Percentiles rank a stretch among this genome's conserved stretches.
Evolutionary conservation across 64 coral and sea anemone genomes (phyloP).

Genomic region (Orbicella faveolata): DNA sequence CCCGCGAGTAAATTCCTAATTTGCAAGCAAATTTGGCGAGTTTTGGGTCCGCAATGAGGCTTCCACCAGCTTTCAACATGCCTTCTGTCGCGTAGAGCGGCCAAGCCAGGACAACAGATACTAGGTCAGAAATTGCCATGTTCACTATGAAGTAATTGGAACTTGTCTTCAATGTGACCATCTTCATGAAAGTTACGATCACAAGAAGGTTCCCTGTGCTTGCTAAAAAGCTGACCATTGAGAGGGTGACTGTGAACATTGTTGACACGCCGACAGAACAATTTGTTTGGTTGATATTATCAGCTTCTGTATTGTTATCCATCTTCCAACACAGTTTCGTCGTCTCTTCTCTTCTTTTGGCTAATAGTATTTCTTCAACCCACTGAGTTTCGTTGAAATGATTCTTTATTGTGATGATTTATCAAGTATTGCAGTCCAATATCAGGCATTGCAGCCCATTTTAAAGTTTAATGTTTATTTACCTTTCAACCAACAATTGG

Average conservation of each 20-base stretch:
- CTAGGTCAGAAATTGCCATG: conserved; percentile 3
- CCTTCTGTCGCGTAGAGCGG: conserved; percentile 24
- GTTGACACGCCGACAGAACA: not conserved
- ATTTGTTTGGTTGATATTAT: not conserved
- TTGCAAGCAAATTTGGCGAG: conserved; percentile 4
- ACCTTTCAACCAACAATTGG: no score
- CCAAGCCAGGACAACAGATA: not conserved
- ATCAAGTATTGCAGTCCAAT: no score
- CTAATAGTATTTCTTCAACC: no score
- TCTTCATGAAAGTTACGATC: conserved; percentile 1
- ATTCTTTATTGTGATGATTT: no score
- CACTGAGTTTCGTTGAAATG: no score
- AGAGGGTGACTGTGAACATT: not conserved
- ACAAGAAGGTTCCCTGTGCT: not conserved
- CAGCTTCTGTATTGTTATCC: not conserved
- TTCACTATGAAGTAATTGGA: not conserved
- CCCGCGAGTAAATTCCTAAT: conserved; percentile 7
- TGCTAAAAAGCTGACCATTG: not conserved
- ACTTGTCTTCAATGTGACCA: not conserved
- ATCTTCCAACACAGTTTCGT: not conserved
- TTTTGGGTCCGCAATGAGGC: not conserved
- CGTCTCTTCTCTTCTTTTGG: no score
- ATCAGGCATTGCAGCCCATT: no score
- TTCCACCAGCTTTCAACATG: conserved; percentile 20
- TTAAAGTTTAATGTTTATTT: no score